phyloP scores from a whole-genome alignment of 2,113 vertebrate genomes.

The Ellobius talpinus region DNA sequence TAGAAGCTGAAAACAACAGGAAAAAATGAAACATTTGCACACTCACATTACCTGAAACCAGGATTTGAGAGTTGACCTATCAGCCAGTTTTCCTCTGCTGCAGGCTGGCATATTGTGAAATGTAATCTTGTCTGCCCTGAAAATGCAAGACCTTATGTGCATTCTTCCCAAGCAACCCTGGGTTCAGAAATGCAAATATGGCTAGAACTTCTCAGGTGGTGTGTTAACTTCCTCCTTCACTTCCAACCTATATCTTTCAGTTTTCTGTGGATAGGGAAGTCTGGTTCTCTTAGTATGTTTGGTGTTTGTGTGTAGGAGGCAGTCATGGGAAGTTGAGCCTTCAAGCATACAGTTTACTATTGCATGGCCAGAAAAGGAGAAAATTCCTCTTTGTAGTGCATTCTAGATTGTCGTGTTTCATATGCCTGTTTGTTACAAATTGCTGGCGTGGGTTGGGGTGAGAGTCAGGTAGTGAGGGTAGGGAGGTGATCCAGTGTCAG shows the following conservation, averaged over 20 bases:
- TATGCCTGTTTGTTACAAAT: neutral
- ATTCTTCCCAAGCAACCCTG: neutral
- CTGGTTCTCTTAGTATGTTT: conserved; percentile 35
- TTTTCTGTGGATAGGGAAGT: neutral
- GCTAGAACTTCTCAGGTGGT: neutral
- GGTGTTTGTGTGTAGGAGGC: neutral
- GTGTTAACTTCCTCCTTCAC: neutral
- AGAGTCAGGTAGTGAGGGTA: conserved; percentile 3
- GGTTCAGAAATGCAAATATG: neutral
- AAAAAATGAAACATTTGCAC: neutral
- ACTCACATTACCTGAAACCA: neutral
- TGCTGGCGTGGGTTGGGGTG: neutral
- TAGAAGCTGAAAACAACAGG: neutral
- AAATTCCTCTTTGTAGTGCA: neutral
- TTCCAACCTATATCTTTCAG: neutral
- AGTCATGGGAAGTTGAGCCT: neutral
- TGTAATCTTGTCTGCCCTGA: too few species aligned
- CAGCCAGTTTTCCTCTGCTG: neutral
- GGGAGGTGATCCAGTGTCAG: neutral
- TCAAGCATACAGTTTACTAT: conserved; percentile 33
- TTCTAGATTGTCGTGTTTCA: conserved; percentile 22
- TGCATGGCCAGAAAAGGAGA: conserved; percentile 1
- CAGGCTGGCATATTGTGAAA: neutral
- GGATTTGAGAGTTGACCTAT: neutral
- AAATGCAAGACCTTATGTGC: neutral